Evolutionary conservation across 2,113 vertebrate species (phyloP), one percentile per base, ranked within the genome.

Genomic region (Orientallactaga bullata): DNA sequence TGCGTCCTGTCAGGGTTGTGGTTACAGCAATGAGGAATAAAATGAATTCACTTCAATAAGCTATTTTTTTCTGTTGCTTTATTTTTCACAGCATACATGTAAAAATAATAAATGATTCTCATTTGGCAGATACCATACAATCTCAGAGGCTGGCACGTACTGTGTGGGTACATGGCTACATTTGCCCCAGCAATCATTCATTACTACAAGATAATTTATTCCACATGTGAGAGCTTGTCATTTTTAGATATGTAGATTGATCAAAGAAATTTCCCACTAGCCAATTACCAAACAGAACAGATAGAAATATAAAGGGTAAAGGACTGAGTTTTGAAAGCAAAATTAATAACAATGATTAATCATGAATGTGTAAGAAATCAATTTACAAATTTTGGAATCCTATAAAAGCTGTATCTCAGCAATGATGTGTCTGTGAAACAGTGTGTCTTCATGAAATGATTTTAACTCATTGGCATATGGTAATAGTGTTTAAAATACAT

Each of bases 21-120:
- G n/a, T n/a, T n/a, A n/a, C n/a, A n/a, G n/a, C n/a, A n/a, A n/a
- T n/a, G n/a, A n/a, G n/a, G n/a, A n/a, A n/a, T n/a, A n/a, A n/a
- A n/a, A 3, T 68, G 35, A 77, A 16, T 51, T 77, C 74, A 77
- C 7, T 32, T 77, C 68, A 35, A 24, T 28, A 65, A 66, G 26
- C 13, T 23, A 65, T n/a, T 86, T 74, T 80, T 94, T 84, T 13
- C 6, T 12, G 3, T 35, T 88, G 16, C 87, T 42, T 61, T 73
- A 37, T 73, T 88, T 94, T 95, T 82, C 2, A 82, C 32, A 61
- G 72, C 10, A 72, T 37, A 80, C 81, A 7, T 85, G 4, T 78
- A 85, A 90, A 85, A 39, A 79, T 8, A 85, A 28, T 2, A 68
- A 76, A 20, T 30, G 68, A 47, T 30, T 90, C 20, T 88, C 20